phyloP scores from a whole-genome alignment of 2,888 invertebrate genomes.

The Omphaloscelis lunosa region DNA sequence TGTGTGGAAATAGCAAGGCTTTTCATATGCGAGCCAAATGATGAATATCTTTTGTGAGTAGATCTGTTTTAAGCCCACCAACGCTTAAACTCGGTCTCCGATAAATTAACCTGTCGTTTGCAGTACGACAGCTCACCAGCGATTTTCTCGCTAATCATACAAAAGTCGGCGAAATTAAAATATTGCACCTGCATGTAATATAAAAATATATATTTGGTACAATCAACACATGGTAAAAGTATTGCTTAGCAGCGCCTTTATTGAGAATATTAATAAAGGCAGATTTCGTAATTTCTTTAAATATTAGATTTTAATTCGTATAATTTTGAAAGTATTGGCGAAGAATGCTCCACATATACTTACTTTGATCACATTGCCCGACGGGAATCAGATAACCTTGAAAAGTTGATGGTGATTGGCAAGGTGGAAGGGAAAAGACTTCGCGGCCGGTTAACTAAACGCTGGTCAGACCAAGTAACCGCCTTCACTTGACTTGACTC shows the following conservation, averaged over 20 bases:
- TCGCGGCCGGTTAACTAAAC: neutral
- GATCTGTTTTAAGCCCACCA: slow-evolving; percentile 23
- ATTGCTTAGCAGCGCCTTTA: neutral
- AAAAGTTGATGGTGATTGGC: neutral
- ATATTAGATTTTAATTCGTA: neutral
- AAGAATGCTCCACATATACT: neutral
- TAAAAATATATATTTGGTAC: neutral
- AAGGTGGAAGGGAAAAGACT: neutral
- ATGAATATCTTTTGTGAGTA: slow-evolving; percentile 22
- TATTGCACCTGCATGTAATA: neutral
- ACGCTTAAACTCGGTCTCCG: slow-evolving; percentile 37
- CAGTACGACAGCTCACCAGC: slow-evolving; percentile 35
- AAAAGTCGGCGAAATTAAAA: slow-evolving; percentile 26
- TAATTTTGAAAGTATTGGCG: neutral
- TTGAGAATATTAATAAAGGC: neutral
- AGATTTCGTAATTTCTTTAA: neutral
- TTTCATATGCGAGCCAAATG: slow-evolving; percentile 25
- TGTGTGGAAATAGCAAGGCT: neutral
- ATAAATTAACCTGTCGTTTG: slow-evolving; percentile 60
- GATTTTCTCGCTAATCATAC: slow-evolving; percentile 23
- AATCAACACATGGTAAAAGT: neutral
- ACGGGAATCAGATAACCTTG: neutral
- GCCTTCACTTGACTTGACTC: too few species aligned
- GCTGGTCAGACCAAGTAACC: neutral
- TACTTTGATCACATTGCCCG: neutral